A percentile compares a stretch with the other conserved stretches of the same genome.
These are phyloP conservation scores for Elysia chlorotica DNA, from an alignment of 1,140 invertebrate genomes.

Conservation along the genomic window DNA sequence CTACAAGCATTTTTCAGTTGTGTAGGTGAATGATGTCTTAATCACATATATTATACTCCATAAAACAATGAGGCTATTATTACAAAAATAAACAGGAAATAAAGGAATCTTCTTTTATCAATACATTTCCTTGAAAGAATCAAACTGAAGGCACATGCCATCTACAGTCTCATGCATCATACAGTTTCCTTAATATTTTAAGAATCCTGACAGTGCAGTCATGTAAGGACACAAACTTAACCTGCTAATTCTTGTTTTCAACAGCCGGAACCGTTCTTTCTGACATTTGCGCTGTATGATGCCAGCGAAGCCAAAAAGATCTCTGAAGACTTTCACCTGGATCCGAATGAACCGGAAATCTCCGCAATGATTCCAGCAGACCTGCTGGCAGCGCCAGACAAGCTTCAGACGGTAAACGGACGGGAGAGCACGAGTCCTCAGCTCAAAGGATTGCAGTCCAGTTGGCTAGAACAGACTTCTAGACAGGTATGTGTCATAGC, in stretches of 20 bases:
- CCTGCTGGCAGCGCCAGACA: slow-evolving; percentile 43
- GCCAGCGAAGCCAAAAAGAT: slow-evolving; percentile 82
- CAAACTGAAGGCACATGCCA: too few species aligned
- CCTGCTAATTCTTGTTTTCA: slow-evolving; percentile 25
- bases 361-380: slow-evolving; percentile 67
- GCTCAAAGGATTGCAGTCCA: slow-evolving; percentile 67
- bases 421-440: slow-evolving; percentile 49
- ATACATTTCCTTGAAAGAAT: too few species aligned
- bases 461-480: slow-evolving; percentile 66
- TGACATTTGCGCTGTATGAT: slow-evolving; percentile 85
- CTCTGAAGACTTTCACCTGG: slow-evolving; percentile 92
- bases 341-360: slow-evolving; percentile 77
- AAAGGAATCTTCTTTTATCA: too few species aligned
- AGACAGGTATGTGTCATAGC: slow-evolving; percentile 45
- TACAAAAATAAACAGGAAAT: too few species aligned
- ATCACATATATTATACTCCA: too few species aligned
- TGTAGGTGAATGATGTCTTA: too few species aligned
- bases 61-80: too few species aligned
- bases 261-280: slow-evolving; percentile 87
- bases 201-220: too few species aligned
- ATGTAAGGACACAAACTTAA: too few species aligned
- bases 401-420: slow-evolving; percentile 54
- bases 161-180: too few species aligned
- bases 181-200: too few species aligned
- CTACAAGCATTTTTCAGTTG: too few species aligned